These are phyloP conservation scores for Bubo blakistoni DNA, from an alignment of 2,113 vertebrate species.

Conservation along the genomic window DNA sequence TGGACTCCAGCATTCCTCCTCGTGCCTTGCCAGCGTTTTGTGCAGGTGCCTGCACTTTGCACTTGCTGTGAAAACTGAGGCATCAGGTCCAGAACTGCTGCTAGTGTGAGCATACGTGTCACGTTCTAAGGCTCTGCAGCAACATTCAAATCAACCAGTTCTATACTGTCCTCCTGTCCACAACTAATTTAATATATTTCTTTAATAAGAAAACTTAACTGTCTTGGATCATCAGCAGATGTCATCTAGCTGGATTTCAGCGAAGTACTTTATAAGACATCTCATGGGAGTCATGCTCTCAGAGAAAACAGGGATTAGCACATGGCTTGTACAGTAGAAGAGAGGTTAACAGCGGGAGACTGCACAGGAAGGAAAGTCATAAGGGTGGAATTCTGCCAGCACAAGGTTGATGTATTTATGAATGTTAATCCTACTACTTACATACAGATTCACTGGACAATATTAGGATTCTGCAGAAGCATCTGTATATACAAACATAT, in stretches of 20 bases:
- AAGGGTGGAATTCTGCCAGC: background rate
- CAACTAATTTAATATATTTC: background rate
- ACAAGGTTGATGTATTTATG: background rate
- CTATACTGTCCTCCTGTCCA: background rate
- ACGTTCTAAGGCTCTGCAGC: background rate
- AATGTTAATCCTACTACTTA: background rate
- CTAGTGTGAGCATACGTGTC: background rate
- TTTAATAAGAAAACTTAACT: background rate
- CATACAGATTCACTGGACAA: background rate
- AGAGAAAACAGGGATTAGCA: background rate
- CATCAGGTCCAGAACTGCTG: background rate
- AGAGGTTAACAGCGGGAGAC: background rate
- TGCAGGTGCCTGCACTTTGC: background rate
- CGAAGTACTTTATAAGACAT: background rate
- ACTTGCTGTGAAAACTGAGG: background rate
- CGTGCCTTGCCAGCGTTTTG: background rate
- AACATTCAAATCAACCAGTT: background rate
- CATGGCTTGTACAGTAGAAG: background rate
- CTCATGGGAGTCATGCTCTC: background rate
- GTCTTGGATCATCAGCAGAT: background rate
- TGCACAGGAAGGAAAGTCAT: background rate
- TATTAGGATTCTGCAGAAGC: background rate
- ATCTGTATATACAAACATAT: background rate
- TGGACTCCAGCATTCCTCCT: background rate
- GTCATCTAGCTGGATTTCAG: background rate